Percentiles rank a stretch among this genome's conserved stretches.
phyloP scores from a whole-genome alignment of 2,113 vertebrate species.

The Suricata suricatta region DNA sequence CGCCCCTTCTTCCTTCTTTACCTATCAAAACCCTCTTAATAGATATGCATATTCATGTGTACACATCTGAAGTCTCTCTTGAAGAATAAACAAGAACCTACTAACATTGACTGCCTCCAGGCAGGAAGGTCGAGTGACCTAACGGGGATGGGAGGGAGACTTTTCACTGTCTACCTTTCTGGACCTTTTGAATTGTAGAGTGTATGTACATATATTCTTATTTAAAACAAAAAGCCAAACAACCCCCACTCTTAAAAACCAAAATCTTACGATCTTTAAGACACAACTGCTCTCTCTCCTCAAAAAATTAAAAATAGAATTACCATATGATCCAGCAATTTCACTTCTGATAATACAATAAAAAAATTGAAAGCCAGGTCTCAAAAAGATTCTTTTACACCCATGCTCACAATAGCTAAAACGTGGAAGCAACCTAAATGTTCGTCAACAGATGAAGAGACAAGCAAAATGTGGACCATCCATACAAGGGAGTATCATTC shows the following conservation, averaged over 20 bases:
- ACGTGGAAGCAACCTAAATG: neutral
- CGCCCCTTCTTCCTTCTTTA: neutral
- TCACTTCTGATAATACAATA: neutral
- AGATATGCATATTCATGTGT: neutral
- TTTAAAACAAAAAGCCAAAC: neutral
- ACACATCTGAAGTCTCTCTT: neutral
- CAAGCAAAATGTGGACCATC: neutral
- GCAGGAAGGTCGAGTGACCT: neutral
- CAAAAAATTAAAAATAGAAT: neutral
- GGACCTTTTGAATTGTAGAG: neutral
- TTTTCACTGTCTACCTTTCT: neutral
- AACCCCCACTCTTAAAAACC: neutral
- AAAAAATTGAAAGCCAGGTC: neutral
- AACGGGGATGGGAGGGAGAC: neutral
- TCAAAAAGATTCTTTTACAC: neutral
- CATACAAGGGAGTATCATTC: neutral
- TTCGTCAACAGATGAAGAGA: neutral
- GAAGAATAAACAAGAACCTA: neutral
- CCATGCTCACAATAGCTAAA: neutral
- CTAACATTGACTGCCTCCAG: neutral
- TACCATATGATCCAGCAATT: neutral
- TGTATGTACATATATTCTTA: neutral
- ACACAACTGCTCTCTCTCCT: neutral
- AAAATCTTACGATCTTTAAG: neutral
- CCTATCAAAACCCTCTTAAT: neutral